Conservation (phyloP, 2,797 vertebrate genomes). For the Pseudochirops cupreus region DNA sequence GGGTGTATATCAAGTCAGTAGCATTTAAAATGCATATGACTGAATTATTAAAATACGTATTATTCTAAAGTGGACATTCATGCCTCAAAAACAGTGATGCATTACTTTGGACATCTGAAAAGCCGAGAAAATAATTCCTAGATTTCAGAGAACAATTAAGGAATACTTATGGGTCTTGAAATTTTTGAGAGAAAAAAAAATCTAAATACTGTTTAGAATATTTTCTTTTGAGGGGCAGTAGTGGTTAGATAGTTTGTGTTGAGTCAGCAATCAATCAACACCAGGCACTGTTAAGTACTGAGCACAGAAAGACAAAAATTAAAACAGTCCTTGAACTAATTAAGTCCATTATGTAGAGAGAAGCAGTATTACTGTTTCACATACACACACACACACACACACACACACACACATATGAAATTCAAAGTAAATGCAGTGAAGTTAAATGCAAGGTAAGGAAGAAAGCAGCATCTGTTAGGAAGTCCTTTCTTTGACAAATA, state of each 20-base stretch:
- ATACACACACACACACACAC: background rate
- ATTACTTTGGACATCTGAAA: background rate
- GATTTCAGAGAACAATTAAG: background rate
- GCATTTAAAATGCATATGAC: background rate
- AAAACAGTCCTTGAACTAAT: background rate
- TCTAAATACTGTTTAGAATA: background rate
- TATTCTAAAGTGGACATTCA: background rate
- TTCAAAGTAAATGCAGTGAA: background rate
- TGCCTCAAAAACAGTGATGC: background rate
- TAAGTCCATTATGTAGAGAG: background rate
- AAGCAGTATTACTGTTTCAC: background rate
- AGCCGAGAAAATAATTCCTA: background rate
- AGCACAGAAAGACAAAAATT: background rate
- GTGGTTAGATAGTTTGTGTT: background rate
- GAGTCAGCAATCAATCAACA: background rate
- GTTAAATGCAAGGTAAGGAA: background rate
- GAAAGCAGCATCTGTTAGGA: background rate
- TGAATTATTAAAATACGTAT: background rate
- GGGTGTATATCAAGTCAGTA: background rate
- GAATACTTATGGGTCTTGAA: background rate
- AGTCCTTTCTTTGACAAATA: background rate
- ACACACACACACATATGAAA: no score
- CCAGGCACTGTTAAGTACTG: background rate
- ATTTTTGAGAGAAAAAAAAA: background rate
- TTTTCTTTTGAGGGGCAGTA: background rate